These are phyloP conservation scores for Heliconius erato DNA, from an alignment of 2,888 invertebrate genomes.

Conservation along the genomic window DNA sequence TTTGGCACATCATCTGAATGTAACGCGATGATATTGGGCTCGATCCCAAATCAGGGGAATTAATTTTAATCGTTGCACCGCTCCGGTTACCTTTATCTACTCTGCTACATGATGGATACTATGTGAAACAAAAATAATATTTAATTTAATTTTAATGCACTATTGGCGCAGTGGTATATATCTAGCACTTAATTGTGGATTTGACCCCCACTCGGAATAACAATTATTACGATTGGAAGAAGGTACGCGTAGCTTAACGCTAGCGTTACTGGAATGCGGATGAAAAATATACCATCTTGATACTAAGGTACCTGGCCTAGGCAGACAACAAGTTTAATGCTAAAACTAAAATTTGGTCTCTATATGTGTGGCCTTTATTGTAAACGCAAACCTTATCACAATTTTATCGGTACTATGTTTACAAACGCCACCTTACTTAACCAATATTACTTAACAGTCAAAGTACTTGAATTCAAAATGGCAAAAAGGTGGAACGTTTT, in stretches of 20 bases:
- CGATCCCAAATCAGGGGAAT: no score
- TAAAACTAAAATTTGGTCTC: not conserved
- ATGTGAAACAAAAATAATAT: not conserved
- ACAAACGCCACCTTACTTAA: not conserved
- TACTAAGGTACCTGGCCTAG: no score
- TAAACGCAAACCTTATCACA: not conserved
- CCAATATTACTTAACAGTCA: not conserved
- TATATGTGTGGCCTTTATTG: not conserved
- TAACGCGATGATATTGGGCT: no score
- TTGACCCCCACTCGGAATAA: not conserved
- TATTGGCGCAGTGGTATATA: no score
- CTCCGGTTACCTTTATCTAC: not conserved
- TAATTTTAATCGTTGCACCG: no score
- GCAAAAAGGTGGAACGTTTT: conserved; percentile 11
- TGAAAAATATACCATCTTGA: no score
- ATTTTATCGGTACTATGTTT: not conserved
- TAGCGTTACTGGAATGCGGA: no score
- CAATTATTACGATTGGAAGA: not conserved
- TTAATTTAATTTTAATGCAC: not conserved
- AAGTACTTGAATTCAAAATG: not conserved
- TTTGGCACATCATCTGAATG: not conserved
- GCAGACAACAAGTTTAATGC: not conserved
- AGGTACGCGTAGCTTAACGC: not conserved
- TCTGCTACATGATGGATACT: not conserved
- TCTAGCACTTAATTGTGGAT: no score